phyloP scores from a whole-genome alignment of 2,797 vertebrate species.

The Pogonophryne albipinna region DNA sequence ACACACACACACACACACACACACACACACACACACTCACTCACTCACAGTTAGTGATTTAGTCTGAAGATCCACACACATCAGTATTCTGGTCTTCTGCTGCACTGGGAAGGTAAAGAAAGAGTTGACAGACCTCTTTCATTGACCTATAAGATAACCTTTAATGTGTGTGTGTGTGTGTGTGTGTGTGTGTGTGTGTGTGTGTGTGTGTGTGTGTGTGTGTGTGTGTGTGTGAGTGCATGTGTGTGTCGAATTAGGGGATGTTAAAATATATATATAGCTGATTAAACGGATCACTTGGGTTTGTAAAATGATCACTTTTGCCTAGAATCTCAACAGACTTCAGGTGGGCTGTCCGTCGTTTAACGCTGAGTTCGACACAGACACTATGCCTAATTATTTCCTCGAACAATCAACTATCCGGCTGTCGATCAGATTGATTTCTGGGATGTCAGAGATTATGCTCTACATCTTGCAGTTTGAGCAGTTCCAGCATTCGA shows the following conservation, averaged over 20 bases:
- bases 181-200: slow-evolving; percentile 9
- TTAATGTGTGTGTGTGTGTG: slow-evolving; percentile 20
- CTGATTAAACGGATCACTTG: not conserved
- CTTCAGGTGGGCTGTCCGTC: not conserved
- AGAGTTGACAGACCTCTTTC: slow-evolving; percentile 32
- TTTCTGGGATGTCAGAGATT: not conserved
- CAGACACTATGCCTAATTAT: not conserved
- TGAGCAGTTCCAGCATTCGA: too few relatives aligned
- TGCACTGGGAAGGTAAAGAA: slow-evolving; percentile 33
- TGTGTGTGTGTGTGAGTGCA: not conserved
- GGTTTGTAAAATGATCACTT: too few relatives aligned
- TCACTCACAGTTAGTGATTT: not conserved
- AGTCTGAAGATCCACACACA: slow-evolving; percentile 17
- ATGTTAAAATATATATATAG: not conserved
- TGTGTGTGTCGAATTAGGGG: not conserved
- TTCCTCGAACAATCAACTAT: not conserved
- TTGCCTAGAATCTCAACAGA: not conserved
- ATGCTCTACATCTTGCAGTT: not conserved
- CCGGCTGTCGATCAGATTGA: not conserved
- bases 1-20: slow-evolving; percentile 15
- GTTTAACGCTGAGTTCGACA: not conserved
- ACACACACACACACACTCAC: too few relatives aligned
- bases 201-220: slow-evolving; percentile 15
- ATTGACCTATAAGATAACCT: slow-evolving; percentile 62
- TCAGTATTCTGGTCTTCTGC: slow-evolving; percentile 38